Base-by-base conservation (phyloP, 1,140 invertebrate genomes). In the Mylabris phalerata region DNA sequence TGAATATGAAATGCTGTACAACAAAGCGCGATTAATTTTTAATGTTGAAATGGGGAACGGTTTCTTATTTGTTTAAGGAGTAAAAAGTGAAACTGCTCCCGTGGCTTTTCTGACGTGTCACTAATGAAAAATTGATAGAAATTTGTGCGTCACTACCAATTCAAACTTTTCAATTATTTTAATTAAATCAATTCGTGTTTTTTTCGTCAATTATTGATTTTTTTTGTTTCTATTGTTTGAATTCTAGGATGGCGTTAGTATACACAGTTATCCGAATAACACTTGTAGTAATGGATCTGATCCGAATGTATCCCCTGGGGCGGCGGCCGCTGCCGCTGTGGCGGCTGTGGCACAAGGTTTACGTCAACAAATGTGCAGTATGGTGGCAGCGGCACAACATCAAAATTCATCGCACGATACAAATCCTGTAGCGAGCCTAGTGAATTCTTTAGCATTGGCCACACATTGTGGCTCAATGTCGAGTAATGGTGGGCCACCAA, bases 341-440 rank as follows among this genome's bases (percentile, higher is more conserved):
- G 85, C 86, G 11, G 85, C 85, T 40, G 86, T 88, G 32, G 81
- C 81, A 0, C 81, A 83, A 78, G 84, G 83, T 57, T 73, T 87
- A 19, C 76, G 85, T 48, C 85, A 87, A 63, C 85, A 87, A 69
- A 86, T 87, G 83, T 84, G 80, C 71, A 82, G 80, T 70, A 84
- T 85, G 82, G 84, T 84, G 9, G 84, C 84, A 6, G 82, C 81
- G 27, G 79, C 80, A 41, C 78, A 79, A 48, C 78, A 80, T 68
- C 67, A 70, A 43, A 77, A 71, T 71, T 77, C 71, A 57, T 76
- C 67, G 57, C 83, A 79, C 75, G 81, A 80, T 61, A 80, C 71
- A 10, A 74, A 75, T 62, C 73, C 73, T 44, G 67, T 71, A 55
- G 74, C 74, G 38, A 73, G 67, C 62, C 65, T 75, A 57, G 73